Conservation (phyloP, 2,113 vertebrate genomes). For the Eulemur macaco region DNA sequence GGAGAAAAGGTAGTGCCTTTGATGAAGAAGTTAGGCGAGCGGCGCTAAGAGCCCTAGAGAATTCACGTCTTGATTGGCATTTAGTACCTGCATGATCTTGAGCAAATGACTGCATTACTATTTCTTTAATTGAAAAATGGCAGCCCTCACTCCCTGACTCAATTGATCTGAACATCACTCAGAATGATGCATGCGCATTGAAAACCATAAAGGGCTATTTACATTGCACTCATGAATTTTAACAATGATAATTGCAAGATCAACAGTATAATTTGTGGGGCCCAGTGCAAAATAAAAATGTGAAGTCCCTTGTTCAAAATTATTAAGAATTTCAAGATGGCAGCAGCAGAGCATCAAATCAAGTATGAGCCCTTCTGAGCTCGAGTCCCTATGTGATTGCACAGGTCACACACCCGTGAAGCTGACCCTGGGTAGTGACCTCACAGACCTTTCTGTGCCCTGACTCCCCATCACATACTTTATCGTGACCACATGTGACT, state of each 20-base stretch:
- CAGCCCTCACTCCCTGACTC: not conserved
- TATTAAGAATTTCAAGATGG: constrained; percentile 30
- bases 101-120: constrained; percentile 3
- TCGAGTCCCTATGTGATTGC: not conserved
- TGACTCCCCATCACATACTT: not conserved
- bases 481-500: not conserved
- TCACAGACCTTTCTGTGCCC: not conserved
- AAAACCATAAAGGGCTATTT: not conserved
- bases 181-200: not conserved
- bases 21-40: not conserved
- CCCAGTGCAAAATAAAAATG: not conserved
- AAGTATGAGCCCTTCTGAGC: not conserved
- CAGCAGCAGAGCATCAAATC: not conserved
- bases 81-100: not conserved
- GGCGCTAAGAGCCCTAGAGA: not conserved
- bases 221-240: not conserved
- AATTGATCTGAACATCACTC: constrained; percentile 20
- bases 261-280: not conserved
- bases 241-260: not conserved
- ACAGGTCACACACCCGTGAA: not conserved
- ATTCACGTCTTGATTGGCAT: not conserved
- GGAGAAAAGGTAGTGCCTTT: not conserved
- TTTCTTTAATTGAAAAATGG: constrained; percentile 24
- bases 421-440: not conserved
- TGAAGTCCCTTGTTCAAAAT: not conserved